Evolutionary conservation across 2,113 vertebrate genomes (phyloP), one percentile per base, ranked within the genome.

Genomic region (Romanogobio albipinnatus): DNA sequence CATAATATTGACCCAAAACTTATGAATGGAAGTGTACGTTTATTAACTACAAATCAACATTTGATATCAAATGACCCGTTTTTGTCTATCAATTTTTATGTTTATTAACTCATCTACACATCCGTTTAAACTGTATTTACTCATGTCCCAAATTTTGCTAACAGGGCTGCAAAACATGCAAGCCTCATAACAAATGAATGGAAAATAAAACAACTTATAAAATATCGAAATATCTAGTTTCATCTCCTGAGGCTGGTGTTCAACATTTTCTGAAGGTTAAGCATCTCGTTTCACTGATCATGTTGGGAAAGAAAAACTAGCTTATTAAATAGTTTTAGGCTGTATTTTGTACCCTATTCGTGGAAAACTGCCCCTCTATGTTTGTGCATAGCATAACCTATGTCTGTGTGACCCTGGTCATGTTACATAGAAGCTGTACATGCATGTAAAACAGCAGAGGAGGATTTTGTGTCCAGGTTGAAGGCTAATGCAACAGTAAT

Each of bases 391-490:
- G 36, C 36, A 39, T 7, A 39, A 45, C 13, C 0, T 6, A 29
- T 29, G 26, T 70, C 80, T 71, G 49, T 71, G 29, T 82, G 49
- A 62, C 73, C 71, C 79, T 39, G 45, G 71, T 82, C 71, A 64
- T 29, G n/a, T 56, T 76, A 51, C 85, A 53, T 17, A 1, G 22
- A 58, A 22, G 36, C 61, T 80, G 24, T 24, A 19, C 45, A 49
- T 79, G 74, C 45, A 49, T 79, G 74, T 86, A 77, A 83, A 66
- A 56, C 58, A 86, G 81, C 24, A 68, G 68, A 77, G 17, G 19
- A 22, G 36, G 51, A 43, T 70, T 62, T 2, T 56, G n/a, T 8
- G 0, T 62, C 84, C 82, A 7, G 0, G 5, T 29, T 0, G 61
- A 39, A 43, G 0, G 39, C 0, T 88, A 74, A 77, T 84, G 14